Evolutionary conservation across 1,140 invertebrate species (phyloP).

Genomic region (Antheraea mylitta): DNA sequence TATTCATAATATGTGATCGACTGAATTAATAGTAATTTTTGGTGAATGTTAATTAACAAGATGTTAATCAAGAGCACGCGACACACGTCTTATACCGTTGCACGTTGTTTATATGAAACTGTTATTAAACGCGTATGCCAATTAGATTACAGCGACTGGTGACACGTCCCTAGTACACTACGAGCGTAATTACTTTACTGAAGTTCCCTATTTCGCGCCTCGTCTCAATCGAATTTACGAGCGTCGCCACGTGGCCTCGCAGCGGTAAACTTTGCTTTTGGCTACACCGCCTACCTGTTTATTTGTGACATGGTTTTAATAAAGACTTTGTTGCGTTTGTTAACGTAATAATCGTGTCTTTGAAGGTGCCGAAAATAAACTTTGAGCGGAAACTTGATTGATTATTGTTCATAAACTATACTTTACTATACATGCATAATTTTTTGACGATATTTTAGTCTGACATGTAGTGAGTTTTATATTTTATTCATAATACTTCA

Average conservation of each 20-base stretch:
- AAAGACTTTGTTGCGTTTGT: neutral
- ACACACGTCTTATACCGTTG: neutral
- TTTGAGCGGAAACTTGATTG: too few relatives aligned
- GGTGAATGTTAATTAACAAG: neutral
- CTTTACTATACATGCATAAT: too few relatives aligned
- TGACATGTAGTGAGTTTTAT: too few relatives aligned
- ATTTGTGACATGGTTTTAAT: conserved; percentile 2
- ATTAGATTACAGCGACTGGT: neutral
- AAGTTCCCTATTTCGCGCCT: neutral
- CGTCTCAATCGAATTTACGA: conserved; percentile 1
- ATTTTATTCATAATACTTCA: too few relatives aligned
- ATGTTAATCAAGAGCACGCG: neutral
- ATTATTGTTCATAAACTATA: too few relatives aligned
- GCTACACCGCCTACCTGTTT: neutral
- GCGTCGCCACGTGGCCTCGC: conserved; percentile 1
- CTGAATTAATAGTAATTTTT: neutral
- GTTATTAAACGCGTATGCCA: neutral
- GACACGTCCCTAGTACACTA: neutral
- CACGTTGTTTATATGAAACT: neutral
- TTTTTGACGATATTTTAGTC: too few relatives aligned
- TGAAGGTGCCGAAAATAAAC: neutral
- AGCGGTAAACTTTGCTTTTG: neutral
- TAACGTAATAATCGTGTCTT: neutral
- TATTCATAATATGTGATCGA: neutral
- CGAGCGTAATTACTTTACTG: neutral